Conservation (phyloP, 1,140 invertebrate species). For the Sycophila sp. region DNA sequence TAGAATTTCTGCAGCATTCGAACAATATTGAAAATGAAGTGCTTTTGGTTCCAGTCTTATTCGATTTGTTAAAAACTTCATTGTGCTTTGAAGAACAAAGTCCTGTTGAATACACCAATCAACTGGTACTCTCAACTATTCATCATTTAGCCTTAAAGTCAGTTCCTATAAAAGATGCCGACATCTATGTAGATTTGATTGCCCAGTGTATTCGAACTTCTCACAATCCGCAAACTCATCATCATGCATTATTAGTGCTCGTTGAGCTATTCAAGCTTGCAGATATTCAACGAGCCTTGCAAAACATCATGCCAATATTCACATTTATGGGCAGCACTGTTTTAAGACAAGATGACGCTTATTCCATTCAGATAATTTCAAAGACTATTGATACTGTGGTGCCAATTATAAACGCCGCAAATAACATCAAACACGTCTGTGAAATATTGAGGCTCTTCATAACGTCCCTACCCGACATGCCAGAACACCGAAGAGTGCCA, state of each 20-base stretch:
- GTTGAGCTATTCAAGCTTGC: constrained; percentile 65
- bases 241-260: constrained; percentile 86
- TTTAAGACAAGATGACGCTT: constrained; percentile 89
- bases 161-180: constrained; percentile 53
- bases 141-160: constrained; percentile 70
- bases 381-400: constrained; percentile 91
- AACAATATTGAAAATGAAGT: constrained; percentile 74
- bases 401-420: constrained; percentile 78
- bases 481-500: constrained; percentile 83
- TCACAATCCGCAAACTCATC: constrained; percentile 93
- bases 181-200: constrained; percentile 84
- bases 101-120: constrained; percentile 89
- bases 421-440: constrained; percentile 65
- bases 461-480: constrained; percentile 88
- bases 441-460: constrained; percentile 88
- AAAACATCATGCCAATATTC: constrained; percentile 94
- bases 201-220: constrained; percentile 89
- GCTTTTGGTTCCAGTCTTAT: constrained; percentile 77
- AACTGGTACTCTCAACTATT: constrained; percentile 83
- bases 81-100: constrained; percentile 83
- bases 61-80: constrained; percentile 83
- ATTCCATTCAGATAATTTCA: constrained; percentile 92
- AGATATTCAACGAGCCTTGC: constrained; percentile 84
- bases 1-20: constrained; percentile 90
- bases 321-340: constrained; percentile 95